Evolutionary conservation across 2,888 invertebrate species (phyloP), one percentile per base, ranked within the genome.

Genomic region (Andrena bicolor): DNA sequence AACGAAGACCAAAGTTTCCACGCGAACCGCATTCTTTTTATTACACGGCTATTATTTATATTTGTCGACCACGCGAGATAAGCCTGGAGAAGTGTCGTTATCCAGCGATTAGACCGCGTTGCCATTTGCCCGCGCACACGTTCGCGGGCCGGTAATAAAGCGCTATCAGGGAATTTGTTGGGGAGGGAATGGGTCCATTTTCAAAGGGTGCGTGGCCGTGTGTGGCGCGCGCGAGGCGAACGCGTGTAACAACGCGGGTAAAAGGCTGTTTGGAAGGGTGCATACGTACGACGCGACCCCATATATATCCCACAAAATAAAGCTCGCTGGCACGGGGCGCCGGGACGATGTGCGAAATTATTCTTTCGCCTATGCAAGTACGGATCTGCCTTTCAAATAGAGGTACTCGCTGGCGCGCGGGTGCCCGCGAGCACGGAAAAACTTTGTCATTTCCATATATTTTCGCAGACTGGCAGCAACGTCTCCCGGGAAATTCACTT

Each of bases 331-430:
- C 68, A 35, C 48, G 79, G 53, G 23, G 61, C 66, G 60, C 10
- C 65, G 65, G 70, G 30, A 58, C 49, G 77, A 70, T 51, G 82
- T 41, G 76, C 69, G 56, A 86, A 88, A 87, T 89, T 90, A 88
- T 90, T 87, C 81, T 86, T 87, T 79, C 86, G 84, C 70, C 86
- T 79, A 74, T 75, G 68, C 71, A 68, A 82, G 77, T 81, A 32
- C 69, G 70, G 76, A 89, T 89, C 85, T 89, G 86, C 87, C 86
- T 87, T 91, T 86, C 81, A 87, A 91, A 91, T 90, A 80, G 87
- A 77, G 76, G 73, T 78, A 56, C 72, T 72, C 76, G 69, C 70
- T 30, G 48, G 13, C 56, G 32, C 74, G 68, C 71, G 72, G 26
- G 41, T 41, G n/a, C 56, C 26, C 72, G 68, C 71, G 72, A 26